Percentiles rank a stretch among this genome's conserved stretches.
phyloP scores from a whole-genome alignment of 2,888 invertebrate genomes.

The Microplitis deprimator region DNA sequence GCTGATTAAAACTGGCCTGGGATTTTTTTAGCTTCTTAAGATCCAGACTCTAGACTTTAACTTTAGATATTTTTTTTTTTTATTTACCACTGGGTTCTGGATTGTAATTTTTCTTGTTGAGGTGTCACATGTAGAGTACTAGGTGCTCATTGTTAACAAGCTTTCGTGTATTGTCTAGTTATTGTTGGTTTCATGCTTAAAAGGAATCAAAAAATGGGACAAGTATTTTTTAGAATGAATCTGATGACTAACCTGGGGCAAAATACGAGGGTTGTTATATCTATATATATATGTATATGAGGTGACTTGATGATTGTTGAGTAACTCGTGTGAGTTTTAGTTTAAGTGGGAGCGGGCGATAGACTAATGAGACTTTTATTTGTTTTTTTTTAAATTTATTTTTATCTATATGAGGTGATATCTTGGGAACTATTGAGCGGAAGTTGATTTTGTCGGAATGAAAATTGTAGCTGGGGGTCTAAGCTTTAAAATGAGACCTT shows the following conservation, averaged over 20 bases:
- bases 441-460: neutral
- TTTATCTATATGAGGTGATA: neutral
- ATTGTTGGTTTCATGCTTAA: neutral
- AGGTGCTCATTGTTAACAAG: neutral
- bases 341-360: too few species aligned
- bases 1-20: neutral
- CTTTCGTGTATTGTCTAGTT: neutral
- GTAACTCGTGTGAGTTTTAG: too few species aligned
- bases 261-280: neutral
- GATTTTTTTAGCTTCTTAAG: neutral
- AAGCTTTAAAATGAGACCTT: neutral
- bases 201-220: neutral
- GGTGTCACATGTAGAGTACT: neutral
- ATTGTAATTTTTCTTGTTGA: neutral
- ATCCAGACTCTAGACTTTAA: too few species aligned
- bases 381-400: too few species aligned
- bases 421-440: neutral
- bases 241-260: neutral
- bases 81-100: neutral
- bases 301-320: too few species aligned
- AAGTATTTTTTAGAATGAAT: neutral
- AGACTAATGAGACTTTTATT: too few species aligned
- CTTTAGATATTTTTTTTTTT: too few species aligned
- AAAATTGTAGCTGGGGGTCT: neutral
- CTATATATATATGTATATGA: too few species aligned